A percentile compares a stretch with the other conserved stretches of the same genome.
These are phyloP conservation scores for Adrianichthys oophorus DNA, from an alignment of 2,797 vertebrate genomes.

Conservation along the genomic window DNA sequence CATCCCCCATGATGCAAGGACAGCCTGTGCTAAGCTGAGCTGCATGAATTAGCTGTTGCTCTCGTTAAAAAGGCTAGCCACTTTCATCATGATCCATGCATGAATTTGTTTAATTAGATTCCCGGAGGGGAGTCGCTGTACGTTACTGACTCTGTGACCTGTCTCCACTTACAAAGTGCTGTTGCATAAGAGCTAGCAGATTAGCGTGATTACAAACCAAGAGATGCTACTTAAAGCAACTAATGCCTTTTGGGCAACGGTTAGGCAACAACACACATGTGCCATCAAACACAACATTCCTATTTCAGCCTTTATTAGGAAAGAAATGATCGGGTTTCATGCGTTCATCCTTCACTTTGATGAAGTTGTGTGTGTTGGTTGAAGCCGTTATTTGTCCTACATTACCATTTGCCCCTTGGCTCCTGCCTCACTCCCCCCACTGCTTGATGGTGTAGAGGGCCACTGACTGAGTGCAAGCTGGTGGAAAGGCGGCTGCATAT, in stretches of 20 bases:
- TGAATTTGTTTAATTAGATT: too few relatives aligned
- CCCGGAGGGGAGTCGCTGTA: too few relatives aligned
- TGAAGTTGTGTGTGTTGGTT: background rate
- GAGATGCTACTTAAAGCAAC: background rate
- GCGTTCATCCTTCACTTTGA: too few relatives aligned
- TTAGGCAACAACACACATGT: too few relatives aligned
- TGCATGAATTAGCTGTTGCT: background rate
- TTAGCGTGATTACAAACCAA: background rate
- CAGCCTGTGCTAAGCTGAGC: background rate
- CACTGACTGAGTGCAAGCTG: background rate
- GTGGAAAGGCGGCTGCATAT: constrained; percentile 15
- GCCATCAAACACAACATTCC: too few relatives aligned
- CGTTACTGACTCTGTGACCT: background rate
- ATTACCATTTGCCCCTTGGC: constrained; percentile 14
- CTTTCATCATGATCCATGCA: background rate
- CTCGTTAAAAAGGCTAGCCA: background rate
- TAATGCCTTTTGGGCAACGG: too few relatives aligned
- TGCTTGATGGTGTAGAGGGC: background rate
- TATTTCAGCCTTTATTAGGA: too few relatives aligned
- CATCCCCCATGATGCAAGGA: background rate
- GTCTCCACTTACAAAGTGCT: background rate
- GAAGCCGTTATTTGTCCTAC: constrained; percentile 11
- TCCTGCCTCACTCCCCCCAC: constrained; percentile 7
- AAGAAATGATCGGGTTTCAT: too few relatives aligned
- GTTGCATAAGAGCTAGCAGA: background rate